These are phyloP conservation scores for Enoplosus armatus DNA, from an alignment of 2,797 vertebrate species.

Conservation along the genomic window DNA sequence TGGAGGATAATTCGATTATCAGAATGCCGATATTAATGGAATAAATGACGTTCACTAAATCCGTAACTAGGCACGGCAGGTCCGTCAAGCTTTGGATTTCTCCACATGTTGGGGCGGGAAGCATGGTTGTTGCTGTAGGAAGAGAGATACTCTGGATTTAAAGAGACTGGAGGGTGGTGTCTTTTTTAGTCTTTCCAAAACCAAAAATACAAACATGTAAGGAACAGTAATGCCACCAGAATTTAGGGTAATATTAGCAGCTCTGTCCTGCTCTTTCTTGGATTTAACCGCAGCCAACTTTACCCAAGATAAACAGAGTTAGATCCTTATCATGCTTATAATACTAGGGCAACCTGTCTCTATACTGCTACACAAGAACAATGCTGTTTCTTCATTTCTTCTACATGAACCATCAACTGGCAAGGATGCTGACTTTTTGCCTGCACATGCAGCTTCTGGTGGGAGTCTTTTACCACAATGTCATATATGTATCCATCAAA, in stretches of 20 bases:
- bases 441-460: not conserved
- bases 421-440: not conserved
- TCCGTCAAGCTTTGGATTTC: too few relatives aligned
- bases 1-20: not conserved
- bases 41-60: not conserved
- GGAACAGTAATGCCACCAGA: not conserved
- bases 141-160: not conserved
- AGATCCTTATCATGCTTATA: not conserved
- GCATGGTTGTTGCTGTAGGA: not conserved
- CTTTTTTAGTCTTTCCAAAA: not conserved
- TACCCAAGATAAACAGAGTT: not conserved
- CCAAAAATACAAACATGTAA: not conserved
- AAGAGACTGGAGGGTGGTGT: not conserved
- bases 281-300: not conserved
- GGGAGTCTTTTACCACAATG: conserved; percentile 7
- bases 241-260: not conserved
- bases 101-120: not conserved
- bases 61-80: not conserved
- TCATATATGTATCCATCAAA: not conserved
- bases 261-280: conserved; percentile 1
- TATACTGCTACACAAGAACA: not conserved
- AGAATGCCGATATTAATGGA: not conserved
- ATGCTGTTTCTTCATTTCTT: not conserved
- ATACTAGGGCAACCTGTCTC: not conserved
- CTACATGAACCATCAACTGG: not conserved